Evolutionary conservation across 2,797 vertebrate genomes (phyloP).

Genomic region (Melanotaenia boesemani): DNA sequence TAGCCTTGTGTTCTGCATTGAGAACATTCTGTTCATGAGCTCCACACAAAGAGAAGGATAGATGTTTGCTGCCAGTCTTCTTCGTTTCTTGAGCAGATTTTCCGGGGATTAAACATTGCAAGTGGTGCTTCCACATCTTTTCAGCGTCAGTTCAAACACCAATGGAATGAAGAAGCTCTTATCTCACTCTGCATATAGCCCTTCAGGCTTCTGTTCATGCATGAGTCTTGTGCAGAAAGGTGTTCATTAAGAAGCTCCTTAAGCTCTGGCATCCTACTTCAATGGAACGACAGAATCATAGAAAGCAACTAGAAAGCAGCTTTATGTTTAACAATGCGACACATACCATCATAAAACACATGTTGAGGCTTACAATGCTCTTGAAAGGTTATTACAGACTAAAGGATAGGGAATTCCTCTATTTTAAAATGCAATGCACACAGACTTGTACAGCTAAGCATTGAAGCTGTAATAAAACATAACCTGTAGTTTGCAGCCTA

Average conservation of each 20-base stretch:
- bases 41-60: conserved; percentile 63
- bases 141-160: conserved; percentile 61
- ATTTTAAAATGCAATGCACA: neutral
- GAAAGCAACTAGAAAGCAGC: conserved; percentile 26
- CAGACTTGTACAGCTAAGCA: neutral
- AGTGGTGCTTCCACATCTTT: conserved; percentile 64
- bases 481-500: neutral
- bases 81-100: conserved; percentile 74
- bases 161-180: conserved; percentile 66
- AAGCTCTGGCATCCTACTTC: conserved; percentile 45
- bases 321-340: conserved; percentile 19
- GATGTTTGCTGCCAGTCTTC: conserved; percentile 66
- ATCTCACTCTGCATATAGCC: conserved; percentile 70
- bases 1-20: conserved; percentile 66
- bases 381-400: neutral
- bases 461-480: neutral
- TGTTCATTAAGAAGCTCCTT: conserved; percentile 72
- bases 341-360: neutral
- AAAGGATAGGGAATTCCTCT: neutral
- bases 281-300: conserved; percentile 42
- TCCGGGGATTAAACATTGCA: conserved; percentile 76
- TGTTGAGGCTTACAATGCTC: neutral
- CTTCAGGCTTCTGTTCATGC: conserved; percentile 62
- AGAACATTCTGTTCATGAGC: conserved; percentile 72
- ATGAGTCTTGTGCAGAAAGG: conserved; percentile 55